These are phyloP conservation scores for Uropsilus gracilis DNA, from an alignment of 2,113 vertebrate genomes.

Conservation along the genomic window DNA sequence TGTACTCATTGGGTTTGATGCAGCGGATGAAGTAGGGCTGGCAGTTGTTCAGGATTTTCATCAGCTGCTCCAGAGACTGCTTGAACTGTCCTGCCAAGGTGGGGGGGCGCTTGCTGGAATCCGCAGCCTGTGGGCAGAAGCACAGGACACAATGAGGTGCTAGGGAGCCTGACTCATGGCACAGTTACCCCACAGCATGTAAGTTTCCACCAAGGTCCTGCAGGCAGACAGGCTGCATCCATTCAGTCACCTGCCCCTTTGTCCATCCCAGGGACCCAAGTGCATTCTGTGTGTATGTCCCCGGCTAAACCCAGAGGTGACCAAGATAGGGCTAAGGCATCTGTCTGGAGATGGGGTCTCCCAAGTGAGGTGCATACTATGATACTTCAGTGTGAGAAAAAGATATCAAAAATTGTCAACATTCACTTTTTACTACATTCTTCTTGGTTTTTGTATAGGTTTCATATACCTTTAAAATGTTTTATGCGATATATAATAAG, in stretches of 20 bases:
- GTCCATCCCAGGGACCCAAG: not conserved
- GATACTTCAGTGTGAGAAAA: not conserved
- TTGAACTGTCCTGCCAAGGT: slow-evolving; percentile 95
- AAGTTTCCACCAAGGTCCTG: not conserved
- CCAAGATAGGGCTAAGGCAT: not conserved
- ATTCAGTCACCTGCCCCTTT: not conserved
- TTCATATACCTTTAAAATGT: not conserved
- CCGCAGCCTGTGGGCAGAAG: slow-evolving; percentile 82
- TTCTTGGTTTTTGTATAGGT: not conserved
- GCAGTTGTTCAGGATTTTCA: slow-evolving; percentile 93
- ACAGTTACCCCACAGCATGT: fast-evolving
- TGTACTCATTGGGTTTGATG: slow-evolving; percentile 97
- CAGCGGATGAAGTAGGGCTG: slow-evolving; percentile 98
- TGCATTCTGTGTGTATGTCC: not conserved
- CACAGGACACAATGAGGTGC: not conserved
- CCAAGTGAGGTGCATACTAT: not conserved
- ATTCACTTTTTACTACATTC: not conserved
- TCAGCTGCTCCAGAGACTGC: slow-evolving; percentile 95
- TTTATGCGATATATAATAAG: not conserved
- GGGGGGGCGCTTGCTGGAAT: slow-evolving; percentile 87
- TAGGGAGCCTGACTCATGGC: not conserved
- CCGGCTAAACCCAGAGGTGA: too few species aligned
- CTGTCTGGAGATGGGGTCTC: not conserved
- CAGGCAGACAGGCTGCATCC: not conserved
- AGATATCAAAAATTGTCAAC: not conserved